Conservation (phyloP, 2,888 invertebrate species). For the Pristionchus exspectatus region DNA sequence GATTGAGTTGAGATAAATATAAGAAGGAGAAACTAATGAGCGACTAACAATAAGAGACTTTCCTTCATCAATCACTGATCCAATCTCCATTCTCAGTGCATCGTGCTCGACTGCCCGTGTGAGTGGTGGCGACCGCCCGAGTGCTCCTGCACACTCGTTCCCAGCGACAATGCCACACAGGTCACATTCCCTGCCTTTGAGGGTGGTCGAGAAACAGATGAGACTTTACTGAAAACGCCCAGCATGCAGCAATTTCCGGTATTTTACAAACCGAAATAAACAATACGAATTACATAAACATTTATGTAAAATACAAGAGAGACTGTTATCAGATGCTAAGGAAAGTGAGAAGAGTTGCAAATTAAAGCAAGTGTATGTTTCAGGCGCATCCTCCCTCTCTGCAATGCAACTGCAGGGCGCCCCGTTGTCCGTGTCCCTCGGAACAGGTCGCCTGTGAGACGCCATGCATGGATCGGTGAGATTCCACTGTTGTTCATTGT, state of each 20-base stretch:
- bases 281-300: no score
- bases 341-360: neutral
- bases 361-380: no score
- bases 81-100: neutral
- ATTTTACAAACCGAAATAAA: neutral
- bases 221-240: no score
- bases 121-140: conserved; percentile 57
- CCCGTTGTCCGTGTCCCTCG: conserved; percentile 51
- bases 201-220: no score
- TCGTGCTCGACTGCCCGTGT: conserved; percentile 51
- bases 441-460: conserved; percentile 50
- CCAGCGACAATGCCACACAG: conserved; percentile 1
- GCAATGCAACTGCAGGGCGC: conserved; percentile 32
- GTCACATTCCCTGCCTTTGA: neutral
- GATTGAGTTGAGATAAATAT: no score
- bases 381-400: conserved; percentile 20
- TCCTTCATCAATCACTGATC: neutral
- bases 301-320: no score
- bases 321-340: no score
- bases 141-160: conserved; percentile 39
- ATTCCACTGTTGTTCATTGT: no score
- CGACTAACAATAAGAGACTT: no score
- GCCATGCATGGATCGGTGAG: conserved; percentile 53
- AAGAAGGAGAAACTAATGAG: neutral
- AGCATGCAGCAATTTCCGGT: no score